A percentile compares a stretch with the other conserved stretches of the same genome.
These are phyloP conservation scores for Sussaba pulchella DNA, from an alignment of 2,888 invertebrate genomes.

Conservation along the genomic window DNA sequence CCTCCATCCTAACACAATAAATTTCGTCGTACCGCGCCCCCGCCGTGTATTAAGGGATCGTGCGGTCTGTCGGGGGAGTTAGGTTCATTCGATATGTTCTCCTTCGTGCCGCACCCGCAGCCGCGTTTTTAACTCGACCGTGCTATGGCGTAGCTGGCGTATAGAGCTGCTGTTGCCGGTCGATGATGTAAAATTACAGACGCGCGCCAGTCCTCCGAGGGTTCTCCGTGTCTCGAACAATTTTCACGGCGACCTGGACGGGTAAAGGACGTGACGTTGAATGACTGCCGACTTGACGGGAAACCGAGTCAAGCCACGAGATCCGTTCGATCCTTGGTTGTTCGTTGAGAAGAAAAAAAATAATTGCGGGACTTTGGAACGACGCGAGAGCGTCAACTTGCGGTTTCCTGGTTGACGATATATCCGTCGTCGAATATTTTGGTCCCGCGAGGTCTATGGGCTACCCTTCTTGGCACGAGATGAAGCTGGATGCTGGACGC, in stretches of 20 bases:
- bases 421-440: slow-evolving; percentile 23
- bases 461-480: neutral
- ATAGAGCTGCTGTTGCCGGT: slow-evolving; percentile 4
- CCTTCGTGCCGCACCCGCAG: neutral
- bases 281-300: neutral
- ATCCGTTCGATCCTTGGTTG: neutral
- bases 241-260: neutral
- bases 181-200: slow-evolving; percentile 52
- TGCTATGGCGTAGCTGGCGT: too few relatives aligned
- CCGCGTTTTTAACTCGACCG: neutral
- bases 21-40: slow-evolving; percentile 32
- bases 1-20: slow-evolving; percentile 31
- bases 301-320: too few relatives aligned
- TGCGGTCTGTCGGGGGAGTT: neutral
- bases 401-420: slow-evolving; percentile 24
- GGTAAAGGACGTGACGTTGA: neutral
- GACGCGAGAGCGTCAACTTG: too few relatives aligned
- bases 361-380: too few relatives aligned
- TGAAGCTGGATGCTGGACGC: too few relatives aligned
- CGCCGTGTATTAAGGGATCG: too few relatives aligned
- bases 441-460: neutral
- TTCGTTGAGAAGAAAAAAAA: neutral
- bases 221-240: slow-evolving; percentile 25
- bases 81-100: slow-evolving; percentile 29
- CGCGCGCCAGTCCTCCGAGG: slow-evolving; percentile 31